Percentiles rank a stretch among this genome's conserved stretches.
Conservation (phyloP, 2,888 invertebrate genomes). For the Caradrina clavipalpis region DNA sequence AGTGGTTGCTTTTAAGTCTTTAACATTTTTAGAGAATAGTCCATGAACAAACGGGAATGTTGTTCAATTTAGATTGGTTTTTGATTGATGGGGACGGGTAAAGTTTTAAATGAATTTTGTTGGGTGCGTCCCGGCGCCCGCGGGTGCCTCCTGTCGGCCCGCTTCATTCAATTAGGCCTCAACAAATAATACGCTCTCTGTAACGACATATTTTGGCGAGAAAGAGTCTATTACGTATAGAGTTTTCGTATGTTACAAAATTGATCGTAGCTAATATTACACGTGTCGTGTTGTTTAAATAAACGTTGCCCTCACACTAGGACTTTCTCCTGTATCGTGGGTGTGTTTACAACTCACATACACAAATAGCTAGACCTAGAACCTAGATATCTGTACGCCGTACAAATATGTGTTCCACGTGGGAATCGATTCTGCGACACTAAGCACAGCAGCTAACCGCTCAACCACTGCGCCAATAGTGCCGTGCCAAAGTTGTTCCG, state of each 20-base stretch:
- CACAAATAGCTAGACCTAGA: too few relatives aligned
- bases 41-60: conserved; percentile 74
- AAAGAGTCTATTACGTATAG: conserved; percentile 41
- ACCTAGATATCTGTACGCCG: too few relatives aligned
- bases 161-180: conserved; percentile 71
- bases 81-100: conserved; percentile 84
- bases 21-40: conserved; percentile 69
- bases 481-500: too few relatives aligned
- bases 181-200: conserved; percentile 66
- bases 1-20: conserved; percentile 56
- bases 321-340: too few relatives aligned
- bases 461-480: too few relatives aligned
- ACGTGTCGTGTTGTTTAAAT: too few relatives aligned
- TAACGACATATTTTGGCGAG: conserved; percentile 61
- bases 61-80: conserved; percentile 86
- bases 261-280: conserved; percentile 12
- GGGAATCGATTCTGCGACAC: too few relatives aligned
- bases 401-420: too few relatives aligned
- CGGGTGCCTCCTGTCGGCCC: conserved; percentile 29
- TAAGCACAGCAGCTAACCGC: too few relatives aligned
- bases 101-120: conserved; percentile 84
- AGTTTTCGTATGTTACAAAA: conserved; percentile 24
- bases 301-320: too few relatives aligned
- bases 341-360: too few relatives aligned
- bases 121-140: conserved; percentile 58